Conservation (phyloP, 1,140 invertebrate species). For the Drosophila bipectinata region DNA sequence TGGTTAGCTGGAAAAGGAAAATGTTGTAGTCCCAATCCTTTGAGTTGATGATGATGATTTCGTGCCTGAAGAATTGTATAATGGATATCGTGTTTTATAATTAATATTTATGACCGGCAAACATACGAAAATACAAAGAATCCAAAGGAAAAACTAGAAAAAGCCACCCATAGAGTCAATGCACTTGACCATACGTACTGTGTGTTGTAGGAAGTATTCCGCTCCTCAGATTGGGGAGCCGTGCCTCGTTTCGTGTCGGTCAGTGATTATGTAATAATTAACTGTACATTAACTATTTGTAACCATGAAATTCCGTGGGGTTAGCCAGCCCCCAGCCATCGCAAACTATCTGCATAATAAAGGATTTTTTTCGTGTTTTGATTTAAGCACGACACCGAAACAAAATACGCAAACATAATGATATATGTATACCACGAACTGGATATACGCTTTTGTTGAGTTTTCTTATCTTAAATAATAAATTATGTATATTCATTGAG, state of each 20-base stretch:
- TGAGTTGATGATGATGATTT: conserved; percentile 58
- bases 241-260: conserved; percentile 49
- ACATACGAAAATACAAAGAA: conserved; percentile 21
- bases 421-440: not conserved
- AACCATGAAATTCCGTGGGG: conserved; percentile 73
- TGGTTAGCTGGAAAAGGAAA: conserved; percentile 46
- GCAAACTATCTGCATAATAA: conserved; percentile 44
- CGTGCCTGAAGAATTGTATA: conserved; percentile 46
- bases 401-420: conserved; percentile 23
- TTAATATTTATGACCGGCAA: conserved; percentile 72
- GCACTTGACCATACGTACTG: conserved; percentile 33
- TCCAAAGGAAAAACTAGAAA: conserved; percentile 7
- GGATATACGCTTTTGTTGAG: conserved; percentile 3
- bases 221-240: conserved; percentile 9
- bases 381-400: conserved; percentile 45
- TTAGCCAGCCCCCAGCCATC: conserved; percentile 10
- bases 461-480: not conserved
- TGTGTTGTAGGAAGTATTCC: not conserved
- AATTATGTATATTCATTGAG: not conserved
- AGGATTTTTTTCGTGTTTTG: conserved; percentile 56
- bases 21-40: not conserved
- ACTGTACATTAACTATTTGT: conserved; percentile 80
- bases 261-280: conserved; percentile 81
- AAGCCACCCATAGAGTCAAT: conserved; percentile 48
- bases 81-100: conserved; percentile 61